Percentiles rank a stretch among this genome's conserved stretches.
Evolutionary conservation across 1,140 invertebrate genomes (phyloP).

Genomic region (Bathynomus jamesi): DNA sequence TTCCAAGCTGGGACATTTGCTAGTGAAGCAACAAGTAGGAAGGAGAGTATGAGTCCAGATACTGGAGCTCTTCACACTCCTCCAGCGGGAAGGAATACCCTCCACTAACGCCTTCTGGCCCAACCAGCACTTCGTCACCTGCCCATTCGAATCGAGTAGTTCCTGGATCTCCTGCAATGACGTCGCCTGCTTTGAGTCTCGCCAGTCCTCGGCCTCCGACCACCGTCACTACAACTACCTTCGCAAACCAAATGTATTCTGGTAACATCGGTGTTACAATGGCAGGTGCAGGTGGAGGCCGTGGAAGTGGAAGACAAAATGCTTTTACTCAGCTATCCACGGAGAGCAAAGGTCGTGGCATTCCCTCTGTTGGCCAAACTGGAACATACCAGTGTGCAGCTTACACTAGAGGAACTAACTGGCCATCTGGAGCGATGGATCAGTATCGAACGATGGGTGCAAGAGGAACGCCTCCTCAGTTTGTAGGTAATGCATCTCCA

Average conservation of each 20-base stretch:
- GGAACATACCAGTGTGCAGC: constrained; percentile 20
- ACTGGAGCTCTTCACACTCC: not conserved
- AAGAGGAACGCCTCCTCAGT: constrained; percentile 35
- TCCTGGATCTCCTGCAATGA: not conserved
- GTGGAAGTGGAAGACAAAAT: constrained; percentile 21
- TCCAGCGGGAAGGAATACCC: not conserved
- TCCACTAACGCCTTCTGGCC: not conserved
- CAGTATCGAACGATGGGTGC: constrained; percentile 20
- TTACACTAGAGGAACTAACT: constrained; percentile 28
- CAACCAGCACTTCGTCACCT: not conserved
- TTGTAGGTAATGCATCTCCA: constrained; percentile 25
- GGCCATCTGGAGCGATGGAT: constrained; percentile 10
- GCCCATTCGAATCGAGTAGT: not conserved
- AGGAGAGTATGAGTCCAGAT: not conserved
- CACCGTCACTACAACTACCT: not conserved
- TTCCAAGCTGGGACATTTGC: not conserved
- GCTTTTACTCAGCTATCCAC: not conserved
- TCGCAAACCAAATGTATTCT: not conserved
- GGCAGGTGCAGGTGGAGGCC: not conserved
- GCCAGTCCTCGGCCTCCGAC: not conserved
- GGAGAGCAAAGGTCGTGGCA: constrained; percentile 21
- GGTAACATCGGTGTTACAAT: not conserved
- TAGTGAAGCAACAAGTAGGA: not conserved
- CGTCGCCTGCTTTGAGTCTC: not conserved
- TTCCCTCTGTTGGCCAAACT: constrained; percentile 10